A percentile compares a stretch with the other conserved stretches of the same genome.
These are phyloP conservation scores for Rafetus swinhoei DNA, from an alignment of 2,113 vertebrate genomes.

Conservation along the genomic window DNA sequence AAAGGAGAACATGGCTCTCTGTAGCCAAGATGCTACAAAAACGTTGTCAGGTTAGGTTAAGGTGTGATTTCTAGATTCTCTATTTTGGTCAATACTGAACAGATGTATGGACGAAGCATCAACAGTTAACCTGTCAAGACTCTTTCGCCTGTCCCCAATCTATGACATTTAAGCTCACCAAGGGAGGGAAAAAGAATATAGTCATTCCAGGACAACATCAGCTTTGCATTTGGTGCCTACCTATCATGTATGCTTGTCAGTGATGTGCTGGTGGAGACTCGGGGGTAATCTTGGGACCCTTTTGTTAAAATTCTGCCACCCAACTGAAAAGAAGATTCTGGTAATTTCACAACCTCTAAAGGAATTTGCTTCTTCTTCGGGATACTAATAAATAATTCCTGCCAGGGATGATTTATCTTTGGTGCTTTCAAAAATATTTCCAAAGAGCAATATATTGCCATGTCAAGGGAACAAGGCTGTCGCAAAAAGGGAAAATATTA, in stretches of 20 bases:
- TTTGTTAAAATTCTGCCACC: neutral
- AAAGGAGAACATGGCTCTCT: neutral
- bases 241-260: neutral
- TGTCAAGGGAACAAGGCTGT: neutral
- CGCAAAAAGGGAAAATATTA: neutral
- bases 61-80: conserved; percentile 9
- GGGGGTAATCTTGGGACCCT: neutral
- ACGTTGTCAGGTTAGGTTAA: conserved; percentile 45
- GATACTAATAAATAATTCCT: neutral
- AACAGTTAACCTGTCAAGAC: neutral
- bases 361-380: neutral
- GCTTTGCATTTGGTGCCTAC: neutral
- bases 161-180: neutral
- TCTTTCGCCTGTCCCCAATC: neutral
- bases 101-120: neutral
- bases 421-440: neutral
- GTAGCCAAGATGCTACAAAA: neutral
- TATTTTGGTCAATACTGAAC: neutral
- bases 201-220: neutral
- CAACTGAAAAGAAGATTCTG: neutral
- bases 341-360: neutral
- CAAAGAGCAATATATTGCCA: neutral
- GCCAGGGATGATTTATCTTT: neutral
- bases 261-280: neutral
- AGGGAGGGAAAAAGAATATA: neutral